Conservation (phyloP, 1,140 invertebrate species). For the Batillaria attramentaria region DNA sequence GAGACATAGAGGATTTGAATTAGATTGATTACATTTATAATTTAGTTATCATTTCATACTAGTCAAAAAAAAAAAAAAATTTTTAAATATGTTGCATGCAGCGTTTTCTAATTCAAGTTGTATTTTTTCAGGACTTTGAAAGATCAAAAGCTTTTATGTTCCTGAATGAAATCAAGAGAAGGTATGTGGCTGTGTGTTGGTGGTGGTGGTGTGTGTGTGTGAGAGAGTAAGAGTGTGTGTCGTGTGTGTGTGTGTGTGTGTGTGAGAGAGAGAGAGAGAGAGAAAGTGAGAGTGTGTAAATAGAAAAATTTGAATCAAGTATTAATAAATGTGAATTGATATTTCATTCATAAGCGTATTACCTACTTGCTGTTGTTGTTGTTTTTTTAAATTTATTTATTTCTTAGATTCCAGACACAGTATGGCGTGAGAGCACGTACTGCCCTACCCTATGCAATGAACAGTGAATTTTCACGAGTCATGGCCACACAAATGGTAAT, state of each 20-base stretch:
- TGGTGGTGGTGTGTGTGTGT: no score
- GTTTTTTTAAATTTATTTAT: conserved; percentile 31
- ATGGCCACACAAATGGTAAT: conserved; percentile 89
- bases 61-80: background rate
- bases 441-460: conserved; percentile 94
- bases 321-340: no score
- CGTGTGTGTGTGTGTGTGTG: no score
- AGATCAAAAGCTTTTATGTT: conserved; percentile 91
- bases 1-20: background rate
- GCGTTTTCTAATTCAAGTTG: conserved; percentile 36
- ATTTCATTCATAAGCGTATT: no score
- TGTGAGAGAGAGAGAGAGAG: no score
- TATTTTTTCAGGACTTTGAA: conserved; percentile 90
- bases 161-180: conserved; percentile 90
- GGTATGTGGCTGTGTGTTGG: no score
- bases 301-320: no score
- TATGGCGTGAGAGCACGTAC: conserved; percentile 87
- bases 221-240: no score
- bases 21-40: background rate
- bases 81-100: conserved; percentile 3
- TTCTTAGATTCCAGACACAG: conserved; percentile 79
- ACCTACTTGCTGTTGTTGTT: no score
- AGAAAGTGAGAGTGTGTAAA: no score
- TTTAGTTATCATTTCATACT: background rate
- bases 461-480: conserved; percentile 89